These are phyloP conservation scores for Anthrax anthrax DNA, from an alignment of 2,888 invertebrate genomes.

Conservation along the genomic window DNA sequence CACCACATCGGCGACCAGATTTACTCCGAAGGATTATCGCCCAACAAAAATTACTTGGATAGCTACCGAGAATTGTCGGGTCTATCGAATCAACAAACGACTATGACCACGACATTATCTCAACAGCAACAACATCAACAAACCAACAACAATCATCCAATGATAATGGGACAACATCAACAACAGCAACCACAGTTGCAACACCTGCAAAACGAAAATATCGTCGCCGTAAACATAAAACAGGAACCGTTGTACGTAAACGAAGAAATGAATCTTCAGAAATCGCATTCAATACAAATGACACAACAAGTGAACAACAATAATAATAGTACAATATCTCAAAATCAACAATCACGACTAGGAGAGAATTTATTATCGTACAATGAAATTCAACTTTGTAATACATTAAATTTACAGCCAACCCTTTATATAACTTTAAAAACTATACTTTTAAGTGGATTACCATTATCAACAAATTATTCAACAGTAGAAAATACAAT, in stretches of 20 bases:
- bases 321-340: conserved; percentile 14
- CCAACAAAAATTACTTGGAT: conserved; percentile 37
- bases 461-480: conserved; percentile 21
- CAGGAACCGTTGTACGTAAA: background rate
- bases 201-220: conserved; percentile 20
- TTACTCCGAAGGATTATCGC: conserved; percentile 35
- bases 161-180: background rate
- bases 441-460: conserved; percentile 53
- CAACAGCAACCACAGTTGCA: conserved; percentile 8
- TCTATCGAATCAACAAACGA: conserved; percentile 40
- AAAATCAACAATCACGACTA: conserved; percentile 29
- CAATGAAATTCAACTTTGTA: conserved; percentile 61
- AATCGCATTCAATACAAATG: conserved; percentile 9
- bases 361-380: conserved; percentile 45
- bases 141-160: background rate
- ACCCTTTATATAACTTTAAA: conserved; percentile 82
- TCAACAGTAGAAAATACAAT: conserved; percentile 32
- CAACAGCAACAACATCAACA: background rate
- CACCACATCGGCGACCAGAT: conserved; percentile 46
- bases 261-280: no score
- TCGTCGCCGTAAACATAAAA: conserved; percentile 4
- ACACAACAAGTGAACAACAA: conserved; percentile 12
- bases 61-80: conserved; percentile 37
- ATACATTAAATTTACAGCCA: conserved; percentile 63
- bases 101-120: conserved; percentile 40